Percentiles rank a stretch among this genome's conserved stretches.
Evolutionary conservation across 2,888 invertebrate genomes (phyloP).

Genomic region (Phyllotreta striolata): DNA sequence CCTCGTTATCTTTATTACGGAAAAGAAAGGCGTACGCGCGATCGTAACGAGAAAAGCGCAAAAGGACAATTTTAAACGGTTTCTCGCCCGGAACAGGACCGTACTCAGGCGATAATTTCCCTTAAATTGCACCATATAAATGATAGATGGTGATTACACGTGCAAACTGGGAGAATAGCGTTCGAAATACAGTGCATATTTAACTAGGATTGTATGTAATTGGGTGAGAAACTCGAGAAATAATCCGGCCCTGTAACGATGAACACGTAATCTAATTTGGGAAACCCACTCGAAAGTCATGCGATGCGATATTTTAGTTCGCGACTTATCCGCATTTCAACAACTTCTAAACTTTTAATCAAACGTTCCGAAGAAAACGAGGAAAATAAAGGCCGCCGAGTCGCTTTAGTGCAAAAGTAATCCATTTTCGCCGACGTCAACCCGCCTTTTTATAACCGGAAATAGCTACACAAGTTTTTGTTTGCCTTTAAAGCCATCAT

Average conservation of each 20-base stretch:
- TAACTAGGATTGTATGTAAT: background rate
- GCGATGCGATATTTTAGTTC: constrained; percentile 50
- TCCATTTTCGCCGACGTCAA: constrained; percentile 19
- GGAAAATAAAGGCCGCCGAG: constrained; percentile 21
- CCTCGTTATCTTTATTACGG: constrained; percentile 57
- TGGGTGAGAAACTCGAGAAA: too few relatives aligned
- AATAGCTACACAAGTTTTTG: constrained; percentile 6
- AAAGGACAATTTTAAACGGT: constrained; percentile 51
- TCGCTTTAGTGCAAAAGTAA: constrained; percentile 17
- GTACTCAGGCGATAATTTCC: background rate
- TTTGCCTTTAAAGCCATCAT: too few relatives aligned
- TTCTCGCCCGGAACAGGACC: constrained; percentile 41
- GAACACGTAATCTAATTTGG: constrained; percentile 54
- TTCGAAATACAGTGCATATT: background rate
- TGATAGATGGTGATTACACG: background rate
- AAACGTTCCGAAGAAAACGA: constrained; percentile 24
- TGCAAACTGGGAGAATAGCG: background rate
- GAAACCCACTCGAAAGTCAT: constrained; percentile 52
- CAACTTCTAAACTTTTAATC: constrained; percentile 26
- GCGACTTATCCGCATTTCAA: constrained; percentile 20
- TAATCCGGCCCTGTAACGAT: too few relatives aligned
- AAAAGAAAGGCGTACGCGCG: constrained; percentile 48
- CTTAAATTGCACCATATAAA: background rate
- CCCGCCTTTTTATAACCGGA: constrained; percentile 2
- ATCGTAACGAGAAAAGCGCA: constrained; percentile 47